phyloP scores from a whole-genome alignment of 2,113 vertebrate species.

The Passer domesticus region DNA sequence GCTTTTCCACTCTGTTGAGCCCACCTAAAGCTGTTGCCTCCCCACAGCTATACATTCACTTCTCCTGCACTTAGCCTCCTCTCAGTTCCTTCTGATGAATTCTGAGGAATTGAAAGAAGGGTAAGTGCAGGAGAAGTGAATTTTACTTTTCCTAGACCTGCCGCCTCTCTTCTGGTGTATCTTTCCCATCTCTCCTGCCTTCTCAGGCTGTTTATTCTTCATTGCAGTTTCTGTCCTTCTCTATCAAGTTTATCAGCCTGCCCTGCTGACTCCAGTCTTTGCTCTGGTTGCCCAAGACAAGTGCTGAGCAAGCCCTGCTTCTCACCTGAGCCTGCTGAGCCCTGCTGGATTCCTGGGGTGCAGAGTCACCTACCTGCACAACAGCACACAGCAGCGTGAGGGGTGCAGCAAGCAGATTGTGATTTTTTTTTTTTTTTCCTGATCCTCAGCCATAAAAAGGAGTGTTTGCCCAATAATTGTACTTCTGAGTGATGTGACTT shows the following conservation, averaged over 20 bases:
- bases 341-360: background rate
- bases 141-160: background rate
- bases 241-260: background rate
- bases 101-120: background rate
- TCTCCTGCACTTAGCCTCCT: too few species aligned
- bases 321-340: background rate
- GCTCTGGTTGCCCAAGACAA: background rate
- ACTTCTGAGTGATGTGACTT: background rate
- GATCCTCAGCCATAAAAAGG: background rate
- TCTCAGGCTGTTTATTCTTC: background rate
- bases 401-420: background rate
- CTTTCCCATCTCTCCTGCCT: background rate
- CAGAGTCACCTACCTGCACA: background rate
- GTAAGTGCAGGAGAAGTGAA: background rate
- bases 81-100: too few species aligned
- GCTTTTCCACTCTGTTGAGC: too few species aligned
- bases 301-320: background rate
- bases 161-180: background rate
- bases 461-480: background rate
- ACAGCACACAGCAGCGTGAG: accelerated
- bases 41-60: too few species aligned
- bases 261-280: background rate
- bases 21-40: too few species aligned
- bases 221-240: background rate
- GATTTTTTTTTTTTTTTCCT: background rate